Base-by-base conservation (phyloP, 1,140 invertebrate species). In the Orius insidiosus region DNA sequence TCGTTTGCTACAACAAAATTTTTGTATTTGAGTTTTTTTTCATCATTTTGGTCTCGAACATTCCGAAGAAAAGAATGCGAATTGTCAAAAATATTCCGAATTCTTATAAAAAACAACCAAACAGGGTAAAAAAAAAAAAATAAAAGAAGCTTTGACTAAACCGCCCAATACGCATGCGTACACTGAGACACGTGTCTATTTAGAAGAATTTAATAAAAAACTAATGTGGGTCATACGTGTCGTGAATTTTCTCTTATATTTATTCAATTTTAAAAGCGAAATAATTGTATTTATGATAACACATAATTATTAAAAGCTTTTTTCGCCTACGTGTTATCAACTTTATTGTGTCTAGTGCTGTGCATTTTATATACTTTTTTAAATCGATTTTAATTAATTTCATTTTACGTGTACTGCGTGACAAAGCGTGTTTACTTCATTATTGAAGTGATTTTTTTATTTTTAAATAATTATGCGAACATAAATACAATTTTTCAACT, bases 81-180 rank as follows among this genome's bases (percentile, higher is more conserved):
- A 24, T 24, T 7, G 24, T 24, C 24, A 18, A 18, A 24, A 24
- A 24, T 24, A 24, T 24, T 24, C 24, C 24, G 24, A 24, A 24
- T 24, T 24, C 7, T 24, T 7, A 24, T 24, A 24, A 18, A 24
- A 47, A 37, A 47, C 46, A 48, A 48, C 32, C 46, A 48, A 30
- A 41, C 39, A 48, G 31, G 32, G 46, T 19, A 16, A 42, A 42
- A 40, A n/a, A n/a, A n/a, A n/a, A n/a, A n/a, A n/a, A 16, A 42
- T 34, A 24, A 24, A 24, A 24, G 24, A 24, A 24, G 46, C 46
- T 13, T 24, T n/a, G 24, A 42, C 39, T 42, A 42, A 42, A 42
- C 30, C 46, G 38, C 39, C 46, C 39, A 40, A 48, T 13, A 34
- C 11, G 39, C 46, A 48, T 48, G 46, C 46, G 38, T 40, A 48